Percentiles rank a stretch among this genome's conserved stretches.
Evolutionary conservation across 1,140 invertebrate genomes (phyloP).

Genomic region (Charaxes varanes): DNA sequence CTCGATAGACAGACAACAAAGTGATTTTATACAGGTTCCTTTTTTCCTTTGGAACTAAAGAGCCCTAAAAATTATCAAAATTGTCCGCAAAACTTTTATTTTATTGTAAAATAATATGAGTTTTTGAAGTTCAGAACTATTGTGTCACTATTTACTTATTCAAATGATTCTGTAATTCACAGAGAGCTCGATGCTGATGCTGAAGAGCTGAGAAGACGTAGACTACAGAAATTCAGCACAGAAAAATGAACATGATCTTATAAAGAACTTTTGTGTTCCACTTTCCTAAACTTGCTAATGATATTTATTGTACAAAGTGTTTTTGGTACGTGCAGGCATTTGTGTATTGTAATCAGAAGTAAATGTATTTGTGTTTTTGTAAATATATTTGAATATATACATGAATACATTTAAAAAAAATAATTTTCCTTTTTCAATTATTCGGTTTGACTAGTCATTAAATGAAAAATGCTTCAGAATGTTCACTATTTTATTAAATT

Average conservation of each 20-base stretch:
- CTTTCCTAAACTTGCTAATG: conserved; percentile 48
- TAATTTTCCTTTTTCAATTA: conserved; percentile 39
- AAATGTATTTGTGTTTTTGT: conserved; percentile 72
- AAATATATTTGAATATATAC: conserved; percentile 68
- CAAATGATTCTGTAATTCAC: conserved; percentile 14
- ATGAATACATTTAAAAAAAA: conserved; percentile 61
- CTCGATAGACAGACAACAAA: too few relatives aligned
- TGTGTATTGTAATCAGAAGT: conserved; percentile 63
- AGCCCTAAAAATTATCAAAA: background rate
- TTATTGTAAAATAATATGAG: too few relatives aligned
- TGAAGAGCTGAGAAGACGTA: conserved; percentile 79
- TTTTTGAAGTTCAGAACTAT: too few relatives aligned
- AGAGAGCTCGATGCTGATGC: conserved; percentile 54
- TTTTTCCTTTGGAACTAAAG: too few relatives aligned
- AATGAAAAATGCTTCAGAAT: conserved; percentile 13
- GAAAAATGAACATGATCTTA: conserved; percentile 60
- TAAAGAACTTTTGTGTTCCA: conserved; percentile 34
- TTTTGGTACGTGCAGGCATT: conserved; percentile 59
- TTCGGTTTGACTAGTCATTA: conserved; percentile 23
- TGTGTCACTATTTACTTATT: too few relatives aligned
- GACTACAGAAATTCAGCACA: conserved; percentile 80
- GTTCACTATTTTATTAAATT: conserved; percentile 21
- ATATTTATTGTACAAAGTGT: conserved; percentile 65
- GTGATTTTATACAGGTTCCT: too few relatives aligned
- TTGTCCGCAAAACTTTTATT: too few relatives aligned